Base-by-base conservation (phyloP, 2,113 vertebrate species). In the Rhadina sibilatrix region DNA sequence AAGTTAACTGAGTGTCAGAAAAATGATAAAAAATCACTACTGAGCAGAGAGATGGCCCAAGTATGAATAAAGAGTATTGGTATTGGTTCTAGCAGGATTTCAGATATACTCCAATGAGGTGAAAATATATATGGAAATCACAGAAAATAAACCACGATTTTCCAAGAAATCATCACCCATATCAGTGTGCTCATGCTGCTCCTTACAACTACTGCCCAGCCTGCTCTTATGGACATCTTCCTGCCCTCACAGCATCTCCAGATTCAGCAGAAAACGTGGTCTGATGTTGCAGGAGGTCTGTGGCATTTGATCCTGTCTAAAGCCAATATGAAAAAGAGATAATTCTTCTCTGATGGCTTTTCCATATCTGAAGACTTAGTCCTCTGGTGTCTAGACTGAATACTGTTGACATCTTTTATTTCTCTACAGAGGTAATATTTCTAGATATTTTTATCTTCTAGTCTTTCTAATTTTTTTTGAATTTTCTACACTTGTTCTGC, bases 211-310 rank as follows among this genome's bases (percentile, higher is more conserved):
- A 6, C 19, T 63, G 15, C 10, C 12, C 40, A 76, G 5, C 2
- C 8, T 44, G 3, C 6, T 49, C 20, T 57, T 69, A n/a, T 1
- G 3, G 21, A 1, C 14, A 61, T 5, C 10, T 1, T 89, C 4
- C 5, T 63, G 11, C 11, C 1, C n/a, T 37, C 18, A 46, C 12
- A 8, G 23, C 20, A 23, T 35, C 24, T 28, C 76, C 57, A 69
- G 5, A 10, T 47, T 88, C 30, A 27, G 25, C 4, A 28, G 49
- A 49, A 6, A 72, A 30, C 6, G 3, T 6, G 4, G 1, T 65
- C 10, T 0, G 0, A 6, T 3, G 1, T 22, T 49, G 24, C 25
- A 82, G 16, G 10, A 81, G 23, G 8, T 31, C 75, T 3, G 0
- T 75, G 27, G 33, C 0, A 1, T 23, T 40, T 61, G 15, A 18